Base-by-base conservation (phyloP, 2,113 vertebrate genomes). In the Nymphicus hollandicus region DNA sequence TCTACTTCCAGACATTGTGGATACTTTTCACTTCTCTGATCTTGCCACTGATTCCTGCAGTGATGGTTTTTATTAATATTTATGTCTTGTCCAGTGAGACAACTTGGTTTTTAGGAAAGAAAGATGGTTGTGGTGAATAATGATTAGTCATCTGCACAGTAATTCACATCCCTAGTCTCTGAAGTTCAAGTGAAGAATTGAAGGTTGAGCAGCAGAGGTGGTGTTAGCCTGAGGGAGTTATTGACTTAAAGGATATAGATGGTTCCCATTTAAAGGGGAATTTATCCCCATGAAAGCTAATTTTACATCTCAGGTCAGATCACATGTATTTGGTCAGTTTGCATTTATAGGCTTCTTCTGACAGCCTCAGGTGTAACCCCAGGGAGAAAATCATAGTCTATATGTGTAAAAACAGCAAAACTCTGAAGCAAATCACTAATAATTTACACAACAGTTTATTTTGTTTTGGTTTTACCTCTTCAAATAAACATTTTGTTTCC, bases 21-120 rank as follows among this genome's bases (percentile, higher is more conserved):
- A 82, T 86, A 85, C 76, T 95, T 93, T 82, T 84, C 56, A 78
- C 28, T 96, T 79, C 46, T 97, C 95, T 96, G 88, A 96, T 96
- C 89, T 96, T 92, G 35, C 47, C 64, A 93, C 71, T 91, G 81
- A 91, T 92, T 96, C 73, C 81, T 95, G 61, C 35, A 97, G 86
- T 7, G 81, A 96, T 88, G 93, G 11, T 35, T 95, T 96, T 91
- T 91, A 95, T 97, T 96, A 98, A 97, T 98, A 97, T 98, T 97
- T 97, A 97, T 97, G 64, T 68, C 47, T 56, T 70, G 73, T 93
- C 88, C 88, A 96, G 76, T 82, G 93, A 97, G 93, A 96, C 66
- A 91, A 69, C 78, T 97, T 97, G 43, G 81, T 95, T 94, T 92
- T 80, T 50, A 80, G n/a, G 39, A 68, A 91, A 77, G 39, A 68